Evolutionary conservation across 1,140 invertebrate species (phyloP).

Genomic region (Parapsyche elsis): DNA sequence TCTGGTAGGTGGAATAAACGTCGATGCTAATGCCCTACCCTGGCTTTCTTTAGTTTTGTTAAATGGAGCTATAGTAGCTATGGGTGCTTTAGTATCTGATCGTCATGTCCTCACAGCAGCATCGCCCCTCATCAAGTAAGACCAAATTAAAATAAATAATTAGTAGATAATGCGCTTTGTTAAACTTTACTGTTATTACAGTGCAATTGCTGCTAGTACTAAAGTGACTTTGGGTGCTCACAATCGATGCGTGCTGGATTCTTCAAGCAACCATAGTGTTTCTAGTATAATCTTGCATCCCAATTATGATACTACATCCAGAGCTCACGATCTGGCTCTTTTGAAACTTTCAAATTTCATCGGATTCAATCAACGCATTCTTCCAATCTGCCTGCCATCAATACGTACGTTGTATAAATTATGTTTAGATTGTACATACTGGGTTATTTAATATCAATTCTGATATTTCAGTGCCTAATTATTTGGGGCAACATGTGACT

Average conservation of each 20-base stretch:
- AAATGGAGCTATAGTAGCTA: slow-evolving; percentile 57
- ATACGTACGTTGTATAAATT: background rate
- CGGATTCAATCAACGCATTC: slow-evolving; percentile 67
- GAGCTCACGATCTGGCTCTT: slow-evolving; percentile 71
- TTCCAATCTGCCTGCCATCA: slow-evolving; percentile 70
- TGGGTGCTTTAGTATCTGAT: slow-evolving; percentile 69
- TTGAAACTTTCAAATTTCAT: slow-evolving; percentile 67
- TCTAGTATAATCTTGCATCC: slow-evolving; percentile 65
- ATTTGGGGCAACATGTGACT: slow-evolving; percentile 67
- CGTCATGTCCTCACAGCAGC: slow-evolving; percentile 69
- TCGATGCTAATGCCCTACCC: slow-evolving; percentile 67
- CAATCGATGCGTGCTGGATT: slow-evolving; percentile 65
- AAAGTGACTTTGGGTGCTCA: slow-evolving; percentile 69
- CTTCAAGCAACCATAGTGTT: slow-evolving; percentile 65
- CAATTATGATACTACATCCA: slow-evolving; percentile 66
- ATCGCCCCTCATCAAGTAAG: slow-evolving; percentile 65
- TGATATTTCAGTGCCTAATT: slow-evolving; percentile 28
- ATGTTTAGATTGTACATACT: background rate
- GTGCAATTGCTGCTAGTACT: slow-evolving; percentile 63
- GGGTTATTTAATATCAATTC: background rate
- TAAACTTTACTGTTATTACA: slow-evolving; percentile 53
- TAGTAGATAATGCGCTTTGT: too few species aligned
- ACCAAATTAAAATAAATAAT: too few species aligned
- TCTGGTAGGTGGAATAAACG: slow-evolving; percentile 64
- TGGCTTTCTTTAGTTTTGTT: slow-evolving; percentile 67